Conservation (phyloP, 1,140 invertebrate species). For the Drosophila orosa region DNA sequence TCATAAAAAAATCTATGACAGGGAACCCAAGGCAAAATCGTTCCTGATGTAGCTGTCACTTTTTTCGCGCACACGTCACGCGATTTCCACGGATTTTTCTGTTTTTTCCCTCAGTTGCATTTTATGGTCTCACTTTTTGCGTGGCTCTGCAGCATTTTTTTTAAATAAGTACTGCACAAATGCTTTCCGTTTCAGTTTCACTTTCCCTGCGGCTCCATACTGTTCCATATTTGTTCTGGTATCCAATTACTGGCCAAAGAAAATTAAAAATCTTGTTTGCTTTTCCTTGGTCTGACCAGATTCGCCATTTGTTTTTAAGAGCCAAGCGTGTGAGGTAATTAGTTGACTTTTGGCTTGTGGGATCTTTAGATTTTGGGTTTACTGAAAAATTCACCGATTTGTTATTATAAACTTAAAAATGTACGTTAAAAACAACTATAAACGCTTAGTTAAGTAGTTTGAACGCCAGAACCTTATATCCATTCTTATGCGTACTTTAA, state of each 20-base stretch:
- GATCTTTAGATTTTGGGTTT: neutral
- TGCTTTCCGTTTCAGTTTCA: slow-evolving; percentile 32
- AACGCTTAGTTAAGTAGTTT: neutral
- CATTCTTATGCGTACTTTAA: neutral
- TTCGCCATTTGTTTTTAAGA: neutral
- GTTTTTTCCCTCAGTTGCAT: slow-evolving; percentile 10
- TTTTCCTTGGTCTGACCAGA: slow-evolving; percentile 4
- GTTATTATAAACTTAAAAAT: neutral
- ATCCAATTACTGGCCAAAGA: slow-evolving; percentile 37
- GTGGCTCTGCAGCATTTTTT: slow-evolving; percentile 1
- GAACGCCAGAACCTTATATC: too few relatives aligned
- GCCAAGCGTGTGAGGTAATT: slow-evolving; percentile 17
- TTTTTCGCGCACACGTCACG: slow-evolving; percentile 41
- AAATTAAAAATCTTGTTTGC: slow-evolving; percentile 2
- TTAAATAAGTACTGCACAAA: slow-evolving; percentile 4
- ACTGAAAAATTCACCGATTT: neutral
- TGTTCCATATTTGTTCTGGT: slow-evolving; percentile 22
- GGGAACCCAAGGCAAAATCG: neutral
- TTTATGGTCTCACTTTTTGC: slow-evolving; percentile 16
- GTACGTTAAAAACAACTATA: neutral
- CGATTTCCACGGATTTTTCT: slow-evolving; percentile 28
- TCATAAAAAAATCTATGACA: slow-evolving; percentile 31
- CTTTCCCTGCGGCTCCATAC: slow-evolving; percentile 18
- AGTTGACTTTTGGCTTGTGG: slow-evolving; percentile 3
- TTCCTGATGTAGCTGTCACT: slow-evolving; percentile 27